Conservation (phyloP, 2,888 invertebrate species). For the Cartodere bifasciata region DNA sequence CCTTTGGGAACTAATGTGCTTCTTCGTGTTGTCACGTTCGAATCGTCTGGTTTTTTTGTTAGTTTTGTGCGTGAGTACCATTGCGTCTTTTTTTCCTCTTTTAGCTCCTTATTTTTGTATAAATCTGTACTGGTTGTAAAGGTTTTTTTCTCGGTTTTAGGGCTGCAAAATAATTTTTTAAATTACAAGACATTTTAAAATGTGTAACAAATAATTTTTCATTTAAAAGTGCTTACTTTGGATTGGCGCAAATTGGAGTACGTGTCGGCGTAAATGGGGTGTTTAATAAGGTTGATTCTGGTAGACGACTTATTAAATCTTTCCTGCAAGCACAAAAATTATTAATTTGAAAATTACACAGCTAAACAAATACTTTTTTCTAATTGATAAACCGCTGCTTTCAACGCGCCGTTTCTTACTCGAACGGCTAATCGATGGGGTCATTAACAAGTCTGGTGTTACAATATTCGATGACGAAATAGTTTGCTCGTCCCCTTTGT, state of each 20-base stretch:
- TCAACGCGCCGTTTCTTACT: slow-evolving; percentile 56
- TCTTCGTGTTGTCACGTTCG: slow-evolving; percentile 18
- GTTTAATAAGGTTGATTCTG: slow-evolving; percentile 41
- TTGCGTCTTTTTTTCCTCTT: slow-evolving; percentile 25
- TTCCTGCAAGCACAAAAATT: slow-evolving; percentile 39
- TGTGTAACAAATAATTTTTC: slow-evolving; percentile 1
- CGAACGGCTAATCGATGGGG: slow-evolving; percentile 48
- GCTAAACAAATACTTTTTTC: slow-evolving; percentile 48
- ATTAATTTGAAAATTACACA: not conserved
- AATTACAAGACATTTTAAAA: slow-evolving; percentile 2
- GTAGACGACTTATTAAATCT: slow-evolving; percentile 47
- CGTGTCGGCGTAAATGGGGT: slow-evolving; percentile 41
- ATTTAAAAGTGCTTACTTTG: slow-evolving; percentile 14
- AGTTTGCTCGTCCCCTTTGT: slow-evolving; percentile 40
- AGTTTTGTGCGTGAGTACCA: slow-evolving; percentile 20
- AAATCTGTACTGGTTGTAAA: too few species aligned
- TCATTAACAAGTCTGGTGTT: slow-evolving; percentile 32
- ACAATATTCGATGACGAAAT: slow-evolving; percentile 24
- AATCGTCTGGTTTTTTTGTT: slow-evolving; percentile 15
- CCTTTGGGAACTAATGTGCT: slow-evolving; percentile 19
- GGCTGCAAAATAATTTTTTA: slow-evolving; percentile 9
- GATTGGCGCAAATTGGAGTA: slow-evolving; percentile 14
- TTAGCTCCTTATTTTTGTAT: too few species aligned
- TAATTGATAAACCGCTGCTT: slow-evolving; percentile 45
- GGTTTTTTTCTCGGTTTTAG: slow-evolving; percentile 8